Conservation (phyloP, 2,113 vertebrate genomes). For the Megalops atlanticus region DNA sequence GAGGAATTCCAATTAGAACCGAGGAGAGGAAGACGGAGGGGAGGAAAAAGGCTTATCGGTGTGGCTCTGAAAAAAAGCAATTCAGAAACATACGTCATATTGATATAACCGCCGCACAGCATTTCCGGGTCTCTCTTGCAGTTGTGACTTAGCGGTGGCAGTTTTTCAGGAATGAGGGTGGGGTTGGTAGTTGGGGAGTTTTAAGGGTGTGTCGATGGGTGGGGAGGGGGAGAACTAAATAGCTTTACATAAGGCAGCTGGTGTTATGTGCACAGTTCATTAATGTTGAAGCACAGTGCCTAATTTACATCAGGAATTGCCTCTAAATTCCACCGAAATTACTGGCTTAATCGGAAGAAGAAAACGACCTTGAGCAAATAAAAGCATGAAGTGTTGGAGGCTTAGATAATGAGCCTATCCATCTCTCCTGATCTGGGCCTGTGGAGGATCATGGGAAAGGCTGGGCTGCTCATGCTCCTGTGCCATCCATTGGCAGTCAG, state of each 20-base stretch:
- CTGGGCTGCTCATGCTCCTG: not conserved
- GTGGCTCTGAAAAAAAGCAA: slow-evolving; percentile 6
- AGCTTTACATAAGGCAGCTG: slow-evolving; percentile 30
- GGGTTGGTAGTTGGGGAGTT: too few species aligned
- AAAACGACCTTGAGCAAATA: slow-evolving; percentile 32
- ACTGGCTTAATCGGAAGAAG: slow-evolving; percentile 27
- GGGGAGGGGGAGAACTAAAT: slow-evolving; percentile 4
- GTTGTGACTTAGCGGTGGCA: not conserved
- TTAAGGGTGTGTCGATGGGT: not conserved
- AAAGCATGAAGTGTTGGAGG: slow-evolving; percentile 5
- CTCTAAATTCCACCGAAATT: slow-evolving; percentile 36
- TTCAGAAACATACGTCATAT: not conserved
- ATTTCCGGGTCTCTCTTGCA: slow-evolving; percentile 6
- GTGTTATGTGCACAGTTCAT: slow-evolving; percentile 30
- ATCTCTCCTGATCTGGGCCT: slow-evolving; percentile 11
- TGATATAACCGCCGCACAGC: not conserved
- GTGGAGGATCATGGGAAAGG: not conserved
- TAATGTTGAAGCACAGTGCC: slow-evolving; percentile 24
- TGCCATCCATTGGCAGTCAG: not conserved
- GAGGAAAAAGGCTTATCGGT: not conserved
- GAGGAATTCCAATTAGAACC: slow-evolving; percentile 27
- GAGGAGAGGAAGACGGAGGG: not conserved
- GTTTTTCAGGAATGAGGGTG: not conserved
- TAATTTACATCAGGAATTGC: slow-evolving; percentile 38
- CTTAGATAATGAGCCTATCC: slow-evolving; percentile 21